A percentile compares a stretch with the other conserved stretches of the same genome.
phyloP scores from a whole-genome alignment of 2,797 vertebrate species.

The Vespertilio murinus region DNA sequence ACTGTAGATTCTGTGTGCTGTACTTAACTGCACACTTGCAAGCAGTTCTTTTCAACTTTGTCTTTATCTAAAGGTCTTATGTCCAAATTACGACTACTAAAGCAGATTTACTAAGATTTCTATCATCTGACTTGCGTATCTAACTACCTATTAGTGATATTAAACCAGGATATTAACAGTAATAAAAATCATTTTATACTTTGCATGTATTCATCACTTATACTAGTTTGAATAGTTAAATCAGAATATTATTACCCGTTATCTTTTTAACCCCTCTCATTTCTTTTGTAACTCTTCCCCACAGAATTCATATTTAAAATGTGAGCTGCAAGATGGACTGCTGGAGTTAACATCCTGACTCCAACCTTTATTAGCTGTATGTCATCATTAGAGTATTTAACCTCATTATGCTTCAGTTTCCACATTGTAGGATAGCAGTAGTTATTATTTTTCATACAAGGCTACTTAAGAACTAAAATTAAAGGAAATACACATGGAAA shows the following conservation, averaged over 20 bases:
- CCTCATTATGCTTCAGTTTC: neutral
- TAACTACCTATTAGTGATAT: neutral
- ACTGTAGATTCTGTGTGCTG: neutral
- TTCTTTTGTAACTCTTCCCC: neutral
- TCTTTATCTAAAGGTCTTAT: neutral
- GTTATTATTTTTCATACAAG: neutral
- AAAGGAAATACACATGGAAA: conserved; percentile 22
- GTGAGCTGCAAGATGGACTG: neutral
- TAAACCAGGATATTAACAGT: neutral
- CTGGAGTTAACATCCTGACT: neutral
- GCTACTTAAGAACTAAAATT: neutral
- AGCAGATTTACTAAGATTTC: neutral
- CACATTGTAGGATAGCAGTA: neutral
- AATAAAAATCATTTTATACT: conserved; percentile 11
- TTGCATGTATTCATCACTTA: neutral
- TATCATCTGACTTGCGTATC: neutral
- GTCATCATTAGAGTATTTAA: neutral
- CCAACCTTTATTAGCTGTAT: neutral
- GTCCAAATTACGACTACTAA: neutral
- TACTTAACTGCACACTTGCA: neutral
- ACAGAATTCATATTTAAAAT: neutral
- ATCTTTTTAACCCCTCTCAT: neutral
- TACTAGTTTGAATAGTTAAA: neutral
- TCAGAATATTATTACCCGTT: neutral
- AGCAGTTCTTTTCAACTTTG: neutral